These are phyloP conservation scores for Osmerus eperlanus DNA, from an alignment of 2,113 vertebrate genomes.

Conservation along the genomic window DNA sequence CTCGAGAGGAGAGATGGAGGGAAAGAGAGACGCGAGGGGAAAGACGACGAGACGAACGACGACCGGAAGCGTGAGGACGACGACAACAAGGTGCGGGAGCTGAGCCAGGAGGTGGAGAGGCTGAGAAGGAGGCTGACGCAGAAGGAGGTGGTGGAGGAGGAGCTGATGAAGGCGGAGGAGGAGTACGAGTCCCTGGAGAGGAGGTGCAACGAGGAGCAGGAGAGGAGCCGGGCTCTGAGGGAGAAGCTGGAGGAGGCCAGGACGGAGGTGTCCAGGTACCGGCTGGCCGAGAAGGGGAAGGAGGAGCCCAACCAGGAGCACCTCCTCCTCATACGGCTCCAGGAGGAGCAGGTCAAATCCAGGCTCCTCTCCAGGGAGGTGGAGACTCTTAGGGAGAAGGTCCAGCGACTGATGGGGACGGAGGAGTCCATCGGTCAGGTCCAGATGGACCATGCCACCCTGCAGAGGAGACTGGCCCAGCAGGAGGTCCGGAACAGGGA, in stretches of 20 bases:
- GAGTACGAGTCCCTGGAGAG: constrained; percentile 84
- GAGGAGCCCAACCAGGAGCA: constrained; percentile 87
- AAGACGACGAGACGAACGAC: constrained; percentile 65
- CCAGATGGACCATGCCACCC: constrained; percentile 79
- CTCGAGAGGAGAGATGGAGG: constrained; percentile 86
- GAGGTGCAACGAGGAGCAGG: constrained; percentile 79
- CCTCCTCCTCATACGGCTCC: constrained; percentile 83
- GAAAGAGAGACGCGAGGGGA: constrained; percentile 77
- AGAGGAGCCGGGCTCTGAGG: constrained; percentile 76
- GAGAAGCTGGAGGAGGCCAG: constrained; percentile 84
- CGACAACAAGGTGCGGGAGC: constrained; percentile 93
- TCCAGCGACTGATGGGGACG: constrained; percentile 85
- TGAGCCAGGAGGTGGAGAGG: constrained; percentile 87
- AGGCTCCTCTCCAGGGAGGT: constrained; percentile 88
- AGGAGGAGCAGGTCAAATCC: constrained; percentile 90
- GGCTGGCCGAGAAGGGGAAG: constrained; percentile 89
- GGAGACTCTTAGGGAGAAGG: constrained; percentile 88
- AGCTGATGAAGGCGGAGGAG: constrained; percentile 86
- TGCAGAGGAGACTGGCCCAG: constrained; percentile 87
- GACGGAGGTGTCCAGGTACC: constrained; percentile 84
- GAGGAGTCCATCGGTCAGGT: constrained; percentile 86
- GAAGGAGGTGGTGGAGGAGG: constrained; percentile 86
- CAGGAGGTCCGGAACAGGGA: constrained; percentile 92
- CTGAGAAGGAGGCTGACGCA: constrained; percentile 85
- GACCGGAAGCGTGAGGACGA: constrained; percentile 77